Evolutionary conservation across 2,113 vertebrate species (phyloP).

Genomic region (Corvus cornix): DNA sequence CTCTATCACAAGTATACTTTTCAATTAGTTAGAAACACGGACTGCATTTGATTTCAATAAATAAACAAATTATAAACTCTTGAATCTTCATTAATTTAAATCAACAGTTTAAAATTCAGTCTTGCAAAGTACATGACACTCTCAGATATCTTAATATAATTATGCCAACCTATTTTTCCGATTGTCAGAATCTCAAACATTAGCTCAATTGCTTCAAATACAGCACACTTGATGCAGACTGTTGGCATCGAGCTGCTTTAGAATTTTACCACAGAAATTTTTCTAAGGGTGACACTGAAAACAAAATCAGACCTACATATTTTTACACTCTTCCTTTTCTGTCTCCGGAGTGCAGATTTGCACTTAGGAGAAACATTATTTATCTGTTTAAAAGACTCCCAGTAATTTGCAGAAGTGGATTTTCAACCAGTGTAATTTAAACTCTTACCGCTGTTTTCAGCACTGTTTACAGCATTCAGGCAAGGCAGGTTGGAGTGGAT

Average conservation of each 20-base stretch:
- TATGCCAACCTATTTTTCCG: constrained; percentile 23
- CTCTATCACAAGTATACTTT: constrained; percentile 66
- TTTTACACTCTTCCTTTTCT: not conserved
- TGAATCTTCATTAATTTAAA: constrained; percentile 63
- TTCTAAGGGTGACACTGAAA: not conserved
- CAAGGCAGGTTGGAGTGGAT: not conserved
- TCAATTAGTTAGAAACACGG: constrained; percentile 65
- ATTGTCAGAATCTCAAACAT: constrained; percentile 30
- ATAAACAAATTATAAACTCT: constrained; percentile 60
- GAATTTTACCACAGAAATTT: not conserved
- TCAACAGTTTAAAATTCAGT: constrained; percentile 63
- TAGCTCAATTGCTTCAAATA: constrained; percentile 25
- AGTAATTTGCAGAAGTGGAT: not conserved
- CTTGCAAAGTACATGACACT: constrained; percentile 46
- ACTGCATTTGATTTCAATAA: constrained; percentile 64
- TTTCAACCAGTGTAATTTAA: not conserved
- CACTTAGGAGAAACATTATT: not conserved
- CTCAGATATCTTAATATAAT: constrained; percentile 64
- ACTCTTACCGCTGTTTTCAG: not conserved
- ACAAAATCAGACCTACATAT: not conserved
- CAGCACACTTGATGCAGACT: not conserved
- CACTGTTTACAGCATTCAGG: not conserved
- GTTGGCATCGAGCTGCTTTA: not conserved
- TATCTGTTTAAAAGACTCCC: not conserved
- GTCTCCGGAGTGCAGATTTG: not conserved